Conservation (phyloP, 1,140 invertebrate species). For the Halyomorpha halys region DNA sequence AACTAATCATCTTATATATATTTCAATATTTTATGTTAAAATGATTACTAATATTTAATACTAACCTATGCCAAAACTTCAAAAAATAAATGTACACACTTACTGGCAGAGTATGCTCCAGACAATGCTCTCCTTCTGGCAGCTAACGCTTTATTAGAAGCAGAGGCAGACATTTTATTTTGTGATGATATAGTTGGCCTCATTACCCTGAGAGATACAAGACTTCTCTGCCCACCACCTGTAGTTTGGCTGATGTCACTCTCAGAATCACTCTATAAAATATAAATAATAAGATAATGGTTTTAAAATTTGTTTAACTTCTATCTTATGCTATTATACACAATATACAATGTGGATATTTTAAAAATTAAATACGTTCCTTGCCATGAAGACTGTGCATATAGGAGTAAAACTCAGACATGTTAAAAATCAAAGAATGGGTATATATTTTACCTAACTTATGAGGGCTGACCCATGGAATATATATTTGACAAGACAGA, state of each 20-base stretch:
- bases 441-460: too few species aligned
- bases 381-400: too few species aligned
- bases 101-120: slow-evolving; percentile 55
- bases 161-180: slow-evolving; percentile 51
- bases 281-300: neutral
- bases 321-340: neutral
- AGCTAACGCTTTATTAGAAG: slow-evolving; percentile 36
- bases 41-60: too few species aligned
- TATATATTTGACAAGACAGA: too few species aligned
- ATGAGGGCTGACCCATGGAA: too few species aligned
- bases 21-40: too few species aligned
- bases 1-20: too few species aligned
- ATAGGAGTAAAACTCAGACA: too few species aligned
- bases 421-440: too few species aligned
- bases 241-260: slow-evolving; percentile 43
- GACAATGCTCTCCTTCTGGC: slow-evolving; percentile 47
- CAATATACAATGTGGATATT: neutral
- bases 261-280: slow-evolving; percentile 57
- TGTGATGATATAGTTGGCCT: slow-evolving; percentile 66
- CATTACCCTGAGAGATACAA: slow-evolving; percentile 43
- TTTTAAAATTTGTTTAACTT: neutral
- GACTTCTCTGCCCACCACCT: slow-evolving; percentile 33
- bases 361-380: neutral
- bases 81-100: too few species aligned
- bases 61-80: too few species aligned